Evolutionary conservation across 2,888 invertebrate species (phyloP).

Genomic region (Rotaria macrura): DNA sequence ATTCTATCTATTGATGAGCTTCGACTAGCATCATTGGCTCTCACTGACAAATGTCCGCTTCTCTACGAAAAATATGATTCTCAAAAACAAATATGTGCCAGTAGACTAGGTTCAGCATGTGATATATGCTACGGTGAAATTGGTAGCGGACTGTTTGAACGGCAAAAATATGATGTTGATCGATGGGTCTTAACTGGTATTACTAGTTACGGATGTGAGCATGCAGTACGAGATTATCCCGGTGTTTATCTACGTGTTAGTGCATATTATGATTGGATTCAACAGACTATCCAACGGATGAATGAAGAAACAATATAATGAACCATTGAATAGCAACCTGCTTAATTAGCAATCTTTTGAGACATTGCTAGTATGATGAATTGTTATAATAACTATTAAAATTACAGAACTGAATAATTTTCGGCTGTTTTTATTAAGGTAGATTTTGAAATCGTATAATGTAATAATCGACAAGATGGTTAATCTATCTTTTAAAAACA

Average conservation of each 20-base stretch:
- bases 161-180: neutral
- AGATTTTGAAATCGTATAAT: too few species aligned
- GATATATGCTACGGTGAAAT: neutral
- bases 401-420: too few species aligned
- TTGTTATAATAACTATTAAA: too few species aligned
- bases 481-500: too few species aligned
- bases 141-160: neutral
- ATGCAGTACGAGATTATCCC: neutral
- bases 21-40: neutral
- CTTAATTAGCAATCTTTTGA: too few species aligned
- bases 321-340: too few species aligned
- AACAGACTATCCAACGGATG: neutral
- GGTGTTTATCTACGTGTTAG: neutral
- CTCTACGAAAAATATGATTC: neutral
- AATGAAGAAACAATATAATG: neutral
- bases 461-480: too few species aligned
- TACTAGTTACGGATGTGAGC: neutral
- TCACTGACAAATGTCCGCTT: neutral
- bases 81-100: neutral
- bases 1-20: neutral
- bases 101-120: neutral
- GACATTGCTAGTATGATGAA: too few species aligned
- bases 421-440: too few species aligned
- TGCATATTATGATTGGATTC: neutral
- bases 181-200: neutral